These are phyloP conservation scores for Buathra laborator DNA, from an alignment of 2,888 invertebrate genomes.

Conservation along the genomic window DNA sequence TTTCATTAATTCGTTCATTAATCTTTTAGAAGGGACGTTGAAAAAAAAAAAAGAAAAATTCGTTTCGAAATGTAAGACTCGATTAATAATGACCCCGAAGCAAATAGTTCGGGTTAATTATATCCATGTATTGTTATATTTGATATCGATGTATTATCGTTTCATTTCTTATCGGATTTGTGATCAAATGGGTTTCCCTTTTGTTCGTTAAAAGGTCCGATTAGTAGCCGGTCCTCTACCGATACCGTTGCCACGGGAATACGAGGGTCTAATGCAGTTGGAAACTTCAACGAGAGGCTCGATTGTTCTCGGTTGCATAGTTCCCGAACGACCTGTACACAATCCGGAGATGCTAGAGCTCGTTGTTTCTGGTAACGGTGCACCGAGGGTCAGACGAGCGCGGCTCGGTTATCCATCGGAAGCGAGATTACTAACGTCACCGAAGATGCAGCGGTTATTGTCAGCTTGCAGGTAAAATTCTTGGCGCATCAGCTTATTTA, in stretches of 20 bases:
- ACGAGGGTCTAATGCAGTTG: slow-evolving; percentile 84
- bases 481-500: neutral
- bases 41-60: too few species aligned
- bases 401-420: slow-evolving; percentile 84
- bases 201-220: slow-evolving; percentile 81
- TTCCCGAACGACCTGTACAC: slow-evolving; percentile 84
- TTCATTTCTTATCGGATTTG: neutral
- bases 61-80: too few species aligned
- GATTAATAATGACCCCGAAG: too few species aligned
- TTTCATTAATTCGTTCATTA: neutral
- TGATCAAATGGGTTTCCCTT: slow-evolving; percentile 17
- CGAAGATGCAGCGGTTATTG: slow-evolving; percentile 86
- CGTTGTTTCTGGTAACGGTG: slow-evolving; percentile 82
- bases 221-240: slow-evolving; percentile 85
- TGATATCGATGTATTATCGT: neutral
- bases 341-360: slow-evolving; percentile 84
- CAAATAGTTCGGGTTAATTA: neutral
- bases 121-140: too few species aligned
- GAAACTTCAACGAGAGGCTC: slow-evolving; percentile 83
- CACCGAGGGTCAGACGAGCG: slow-evolving; percentile 82
- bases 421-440: slow-evolving; percentile 85
- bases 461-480: slow-evolving; percentile 84
- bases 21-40: neutral
- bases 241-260: slow-evolving; percentile 83
- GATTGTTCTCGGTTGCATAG: slow-evolving; percentile 86